Evolutionary conservation across 2,113 vertebrate species (phyloP).

Genomic region (Mobula birostris): DNA sequence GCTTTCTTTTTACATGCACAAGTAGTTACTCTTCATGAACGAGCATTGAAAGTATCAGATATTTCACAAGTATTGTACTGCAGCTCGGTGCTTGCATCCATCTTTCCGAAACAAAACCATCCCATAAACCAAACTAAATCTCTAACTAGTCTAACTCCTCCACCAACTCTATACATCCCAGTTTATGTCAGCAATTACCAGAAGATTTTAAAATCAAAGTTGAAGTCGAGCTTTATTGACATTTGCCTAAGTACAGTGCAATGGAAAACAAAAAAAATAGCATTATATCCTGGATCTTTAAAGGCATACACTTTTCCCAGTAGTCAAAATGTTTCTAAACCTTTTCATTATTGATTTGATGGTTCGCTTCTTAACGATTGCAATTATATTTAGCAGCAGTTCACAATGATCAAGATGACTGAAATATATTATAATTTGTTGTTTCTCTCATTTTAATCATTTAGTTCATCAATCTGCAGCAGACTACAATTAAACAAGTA

Average conservation of each 20-base stretch:
- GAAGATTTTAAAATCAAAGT: neutral
- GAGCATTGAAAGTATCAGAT: neutral
- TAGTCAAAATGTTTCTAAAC: neutral
- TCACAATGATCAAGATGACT: neutral
- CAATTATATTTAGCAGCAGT: neutral
- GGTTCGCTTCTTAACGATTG: neutral
- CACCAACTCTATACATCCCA: neutral
- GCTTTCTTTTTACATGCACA: neutral
- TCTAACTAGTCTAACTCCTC: neutral
- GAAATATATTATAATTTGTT: neutral
- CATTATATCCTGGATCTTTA: neutral
- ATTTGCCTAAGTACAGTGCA: no score
- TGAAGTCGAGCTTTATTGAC: no score
- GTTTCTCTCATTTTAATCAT: neutral
- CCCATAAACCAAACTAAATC: no score
- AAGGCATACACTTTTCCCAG: no score
- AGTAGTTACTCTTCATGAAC: neutral
- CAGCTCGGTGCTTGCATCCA: neutral
- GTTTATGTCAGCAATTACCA: no score
- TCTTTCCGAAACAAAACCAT: neutral
- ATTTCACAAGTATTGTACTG: neutral
- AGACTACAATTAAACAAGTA: neutral
- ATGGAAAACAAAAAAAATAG: no score
- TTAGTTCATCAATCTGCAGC: neutral
- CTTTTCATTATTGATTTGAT: neutral